Percentiles rank a stretch among this genome's conserved stretches.
These are phyloP conservation scores for Gnathonemus echidnorhynchus DNA, from an alignment of 2,113 vertebrate species.

Conservation along the genomic window DNA sequence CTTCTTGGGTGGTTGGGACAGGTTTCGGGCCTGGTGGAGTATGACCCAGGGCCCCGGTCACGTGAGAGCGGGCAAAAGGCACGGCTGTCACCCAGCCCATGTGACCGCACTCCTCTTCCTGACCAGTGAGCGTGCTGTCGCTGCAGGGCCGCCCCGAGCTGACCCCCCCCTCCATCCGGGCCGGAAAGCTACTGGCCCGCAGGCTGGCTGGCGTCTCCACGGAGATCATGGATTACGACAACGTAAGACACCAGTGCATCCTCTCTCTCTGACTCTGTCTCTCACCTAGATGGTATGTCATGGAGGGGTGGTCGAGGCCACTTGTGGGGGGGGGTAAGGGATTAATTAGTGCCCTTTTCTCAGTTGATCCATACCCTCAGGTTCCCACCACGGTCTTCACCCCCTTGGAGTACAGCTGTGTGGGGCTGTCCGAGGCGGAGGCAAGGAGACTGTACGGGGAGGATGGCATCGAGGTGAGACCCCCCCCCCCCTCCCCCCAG, in stretches of 20 bases:
- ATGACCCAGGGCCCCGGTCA: slow-evolving; percentile 19
- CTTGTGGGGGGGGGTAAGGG: not conserved
- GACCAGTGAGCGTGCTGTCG: not conserved
- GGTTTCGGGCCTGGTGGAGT: slow-evolving; percentile 46
- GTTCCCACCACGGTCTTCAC: slow-evolving; percentile 91
- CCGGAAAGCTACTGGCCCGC: slow-evolving; percentile 79
- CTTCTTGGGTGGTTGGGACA: slow-evolving; percentile 31
- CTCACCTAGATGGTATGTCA: not conserved
- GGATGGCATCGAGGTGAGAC: slow-evolving; percentile 73
- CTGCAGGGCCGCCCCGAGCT: slow-evolving; percentile 84
- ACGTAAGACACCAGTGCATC: slow-evolving; percentile 61
- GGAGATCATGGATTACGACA: slow-evolving; percentile 83
- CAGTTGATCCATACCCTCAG: slow-evolving; percentile 46
- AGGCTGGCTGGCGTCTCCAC: slow-evolving; percentile 64
- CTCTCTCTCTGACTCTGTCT: not conserved
- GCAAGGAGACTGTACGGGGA: slow-evolving; percentile 63
- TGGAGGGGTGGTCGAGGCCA: not conserved
- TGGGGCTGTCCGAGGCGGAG: slow-evolving; percentile 83
- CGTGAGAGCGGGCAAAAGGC: not conserved
- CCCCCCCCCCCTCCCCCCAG: not conserved
- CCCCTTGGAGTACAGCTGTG: slow-evolving; percentile 84
- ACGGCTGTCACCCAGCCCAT: not conserved
- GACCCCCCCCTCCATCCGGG: slow-evolving; percentile 83
- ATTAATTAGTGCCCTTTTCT: not conserved
- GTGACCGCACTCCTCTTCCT: not conserved